Evolutionary conservation across 2,888 invertebrate species (phyloP), one percentile per base, ranked within the genome.

Genomic region (Agrilus mali): DNA sequence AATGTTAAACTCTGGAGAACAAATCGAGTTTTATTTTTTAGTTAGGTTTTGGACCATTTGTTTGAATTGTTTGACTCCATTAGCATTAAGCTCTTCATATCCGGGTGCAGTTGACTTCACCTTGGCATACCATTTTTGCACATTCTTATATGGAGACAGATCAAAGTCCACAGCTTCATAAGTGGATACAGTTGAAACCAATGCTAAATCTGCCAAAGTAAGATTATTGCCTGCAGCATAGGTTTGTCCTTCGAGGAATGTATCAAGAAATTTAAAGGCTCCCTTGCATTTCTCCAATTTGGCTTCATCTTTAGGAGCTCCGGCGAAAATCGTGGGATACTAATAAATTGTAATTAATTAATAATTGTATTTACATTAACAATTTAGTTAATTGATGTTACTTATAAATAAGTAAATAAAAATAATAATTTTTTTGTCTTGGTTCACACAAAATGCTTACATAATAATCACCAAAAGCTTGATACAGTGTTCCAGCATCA

Each of bases 151-250:
- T 55, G 79, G 77, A 57, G 73, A 72, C 49, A 87, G 60, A 60
- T 87, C 84, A 47, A 79, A 73, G 15, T 50, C 54, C 40, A 58
- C 55, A 40, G 79, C 81, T 57, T 83, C 85, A 48, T 75, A 73
- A 47, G 80, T 82, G 38, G 86, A 78, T 8, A 87, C 73, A 7
- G 76, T 72, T 7, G 83, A 75, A 31, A 80, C 68, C 37, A 88
- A 60, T 32, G 78, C 67, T 35, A 86, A 70, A 64, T 90, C 90
- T 7, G 90, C 90, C 14, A 90, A 61, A 14, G 88, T 88, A 42
- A 87, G 67, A 45, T 70, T 70, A 45, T 79, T 72, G 2, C 87
- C 89, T 13, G 86, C 86, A 32, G 69, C 76, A 65, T 75, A 90
- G 50, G 75, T 72, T 55, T 80, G 74, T 0, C 78, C 78, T 36